Conservation (phyloP, 2,113 vertebrate species). For the Myrmecophaga tridactyla region DNA sequence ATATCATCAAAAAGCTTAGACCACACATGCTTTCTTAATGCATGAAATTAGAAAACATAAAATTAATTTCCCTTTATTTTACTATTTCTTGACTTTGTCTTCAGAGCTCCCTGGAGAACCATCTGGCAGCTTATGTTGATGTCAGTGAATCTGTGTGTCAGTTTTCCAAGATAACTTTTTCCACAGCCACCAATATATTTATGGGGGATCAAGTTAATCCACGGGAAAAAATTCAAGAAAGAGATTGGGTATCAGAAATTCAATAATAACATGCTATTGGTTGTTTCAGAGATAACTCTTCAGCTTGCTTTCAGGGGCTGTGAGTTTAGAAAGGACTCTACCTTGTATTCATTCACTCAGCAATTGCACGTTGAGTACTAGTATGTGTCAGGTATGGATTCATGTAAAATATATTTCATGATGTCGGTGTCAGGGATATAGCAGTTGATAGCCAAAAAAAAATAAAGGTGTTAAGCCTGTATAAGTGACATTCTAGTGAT, state of each 20-base stretch:
- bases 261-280: not conserved
- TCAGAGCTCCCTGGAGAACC: not conserved
- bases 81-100: not conserved
- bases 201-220: not conserved
- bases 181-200: not conserved
- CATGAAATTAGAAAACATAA: not conserved
- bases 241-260: not conserved
- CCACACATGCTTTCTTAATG: not conserved
- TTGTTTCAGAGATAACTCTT: not conserved
- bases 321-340: not conserved
- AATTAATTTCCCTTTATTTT: not conserved
- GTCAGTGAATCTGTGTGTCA: accelerated
- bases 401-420: not conserved
- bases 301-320: not conserved
- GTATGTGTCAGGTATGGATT: no score
- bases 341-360: not conserved
- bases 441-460: no score
- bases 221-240: not conserved
- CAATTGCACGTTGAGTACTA: not conserved
- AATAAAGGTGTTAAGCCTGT: not conserved
- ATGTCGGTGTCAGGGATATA: not conserved
- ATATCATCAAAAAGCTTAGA: not conserved
- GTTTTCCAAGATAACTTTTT: not conserved
- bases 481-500: not conserved
- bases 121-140: accelerated